A percentile compares a stretch with the other conserved stretches of the same genome.
Conservation (phyloP, 35 echinoderm and acorn worm species). For the Ophioderma brevispina region DNA sequence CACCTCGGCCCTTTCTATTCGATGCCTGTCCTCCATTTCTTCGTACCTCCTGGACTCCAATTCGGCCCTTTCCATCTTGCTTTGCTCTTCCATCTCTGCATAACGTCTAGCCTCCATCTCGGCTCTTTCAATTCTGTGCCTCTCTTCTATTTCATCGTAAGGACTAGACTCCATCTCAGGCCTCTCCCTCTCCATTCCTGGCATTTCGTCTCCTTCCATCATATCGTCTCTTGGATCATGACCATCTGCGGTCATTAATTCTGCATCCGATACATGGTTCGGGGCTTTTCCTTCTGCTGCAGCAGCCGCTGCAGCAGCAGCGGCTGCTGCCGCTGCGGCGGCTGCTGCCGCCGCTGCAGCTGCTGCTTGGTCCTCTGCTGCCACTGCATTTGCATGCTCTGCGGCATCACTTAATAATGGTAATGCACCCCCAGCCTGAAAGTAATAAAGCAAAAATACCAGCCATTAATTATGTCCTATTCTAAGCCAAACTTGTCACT, state of each 20-base stretch:
- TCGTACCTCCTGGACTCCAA: background rate
- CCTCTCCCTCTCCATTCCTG: background rate
- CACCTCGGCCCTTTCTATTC: background rate
- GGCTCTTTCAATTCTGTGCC: background rate
- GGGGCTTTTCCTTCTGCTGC: background rate
- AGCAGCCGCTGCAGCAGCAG: background rate
- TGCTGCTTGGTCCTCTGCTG: too few relatives aligned
- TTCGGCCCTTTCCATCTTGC: background rate
- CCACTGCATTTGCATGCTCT: background rate
- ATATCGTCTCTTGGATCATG: background rate
- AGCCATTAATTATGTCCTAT: too few relatives aligned
- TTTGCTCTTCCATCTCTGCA: background rate
- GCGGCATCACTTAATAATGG: constrained; percentile 46
- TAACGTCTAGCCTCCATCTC: background rate
- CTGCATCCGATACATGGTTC: background rate
- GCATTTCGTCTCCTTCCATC: constrained; percentile 1
- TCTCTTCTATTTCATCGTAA: background rate
- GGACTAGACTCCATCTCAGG: background rate
- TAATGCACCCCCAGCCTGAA: background rate
- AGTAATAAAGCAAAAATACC: background rate
- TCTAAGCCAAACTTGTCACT: background rate
- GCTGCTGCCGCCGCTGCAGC: background rate
- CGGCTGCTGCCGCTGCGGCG: background rate
- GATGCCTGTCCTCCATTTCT: background rate
- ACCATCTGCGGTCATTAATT: background rate